phyloP scores from a whole-genome alignment of 2,888 invertebrate species.

The Macaria liturata region DNA sequence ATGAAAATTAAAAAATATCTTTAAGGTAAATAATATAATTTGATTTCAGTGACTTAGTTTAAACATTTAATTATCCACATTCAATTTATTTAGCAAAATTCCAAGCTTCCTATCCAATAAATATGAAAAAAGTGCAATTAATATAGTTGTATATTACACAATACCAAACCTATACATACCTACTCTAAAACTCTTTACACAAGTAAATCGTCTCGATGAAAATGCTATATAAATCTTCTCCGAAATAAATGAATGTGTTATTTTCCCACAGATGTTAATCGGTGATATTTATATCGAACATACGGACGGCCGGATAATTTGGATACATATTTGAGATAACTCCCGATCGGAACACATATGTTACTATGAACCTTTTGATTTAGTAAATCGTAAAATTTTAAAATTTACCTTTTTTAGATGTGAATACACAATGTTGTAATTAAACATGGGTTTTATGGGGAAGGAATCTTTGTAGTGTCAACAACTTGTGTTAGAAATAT shows the following conservation, averaged over 20 bases:
- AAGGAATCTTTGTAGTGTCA: no score
- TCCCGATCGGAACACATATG: slow-evolving; percentile 12
- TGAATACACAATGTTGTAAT: slow-evolving; percentile 1
- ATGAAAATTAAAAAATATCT: no score
- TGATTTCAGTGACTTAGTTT: no score
- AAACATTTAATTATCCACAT: no score
- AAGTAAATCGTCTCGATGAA: not conserved
- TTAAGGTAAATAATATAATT: no score
- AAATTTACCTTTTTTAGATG: slow-evolving; percentile 1
- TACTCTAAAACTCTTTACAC: no score
- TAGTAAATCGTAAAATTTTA: slow-evolving; percentile 9
- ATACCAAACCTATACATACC: no score
- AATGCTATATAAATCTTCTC: slow-evolving; percentile 35
- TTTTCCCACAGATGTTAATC: slow-evolving; percentile 36
- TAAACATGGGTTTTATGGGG: not conserved
- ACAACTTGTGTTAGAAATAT: no score
- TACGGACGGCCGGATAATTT: slow-evolving; percentile 26
- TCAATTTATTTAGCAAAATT: no score
- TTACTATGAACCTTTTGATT: slow-evolving; percentile 12
- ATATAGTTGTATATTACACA: no score
- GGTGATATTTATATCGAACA: slow-evolving; percentile 18
- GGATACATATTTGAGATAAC: slow-evolving; percentile 25
- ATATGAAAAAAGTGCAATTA: no score
- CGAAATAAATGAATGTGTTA: slow-evolving; percentile 21
- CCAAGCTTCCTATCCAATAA: no score